Evolutionary conservation across 2,797 vertebrate species (phyloP), one percentile per base, ranked within the genome.

Genomic region (Geotria australis): DNA sequence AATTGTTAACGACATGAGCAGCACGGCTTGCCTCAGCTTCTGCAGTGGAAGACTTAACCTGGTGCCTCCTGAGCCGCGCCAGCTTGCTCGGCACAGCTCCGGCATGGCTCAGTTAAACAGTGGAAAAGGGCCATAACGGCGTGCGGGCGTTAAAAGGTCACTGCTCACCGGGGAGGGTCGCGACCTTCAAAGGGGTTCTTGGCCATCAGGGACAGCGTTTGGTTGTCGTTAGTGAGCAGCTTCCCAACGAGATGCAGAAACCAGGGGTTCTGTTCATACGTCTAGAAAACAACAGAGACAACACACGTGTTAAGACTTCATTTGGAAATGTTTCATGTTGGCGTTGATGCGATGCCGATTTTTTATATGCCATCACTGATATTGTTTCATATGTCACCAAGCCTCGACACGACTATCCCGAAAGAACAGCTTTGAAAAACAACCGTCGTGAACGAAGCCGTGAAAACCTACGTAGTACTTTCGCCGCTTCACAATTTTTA

Each of bases 191-290:
- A 95, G 0, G 88, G 89, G 66, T 85, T 83, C 2, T 68, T 65
- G 8, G 73, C 77, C 3, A 96, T 65, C 59, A 96, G 69, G 3
- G 83, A 83, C 57, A 83, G 68, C 10, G 73, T 62, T 0, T 63
- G 59, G n/a, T 74, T 72, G 5, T 96, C 83, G 2, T 82, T 81
- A 56, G 78, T 74, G 63, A 96, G 69, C 61, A 96, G 75, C 59
- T 81, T 80, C 47, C 85, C 85, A 0, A 83, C 84, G 38, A 96
- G 73, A 64, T 95, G 86, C 65, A 95, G 77, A 61, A 96, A 68
- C 85, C 85, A 96, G 56, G 93, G 85, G 1, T 78, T 85, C 62
- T 96, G 88, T 68, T 96, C 86, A 0, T 96, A 96, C 38, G 89
- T 96, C 89, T 38, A 38, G 38, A 38, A 24, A 38, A 6, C 24